These are phyloP conservation scores for Temnothorax longispinosus DNA, from an alignment of 1,140 invertebrate genomes.

Conservation along the genomic window DNA sequence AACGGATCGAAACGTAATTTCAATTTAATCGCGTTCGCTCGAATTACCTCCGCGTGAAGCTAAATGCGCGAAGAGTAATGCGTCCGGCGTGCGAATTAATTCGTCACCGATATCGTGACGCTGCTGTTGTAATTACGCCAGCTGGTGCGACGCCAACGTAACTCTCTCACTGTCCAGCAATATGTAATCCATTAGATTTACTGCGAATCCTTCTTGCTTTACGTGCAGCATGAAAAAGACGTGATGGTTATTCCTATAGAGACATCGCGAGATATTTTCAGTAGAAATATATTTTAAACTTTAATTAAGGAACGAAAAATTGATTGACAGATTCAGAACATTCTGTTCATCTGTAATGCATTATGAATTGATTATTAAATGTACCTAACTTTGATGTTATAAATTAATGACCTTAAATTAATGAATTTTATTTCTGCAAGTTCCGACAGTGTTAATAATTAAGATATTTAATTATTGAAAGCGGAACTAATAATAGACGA, in stretches of 20 bases:
- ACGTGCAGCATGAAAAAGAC: not conserved
- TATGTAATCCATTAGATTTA: constrained; percentile 8
- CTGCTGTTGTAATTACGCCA: constrained; percentile 54
- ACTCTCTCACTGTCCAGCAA: constrained; percentile 9
- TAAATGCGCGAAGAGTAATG: constrained; percentile 63
- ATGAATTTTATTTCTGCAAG: not conserved
- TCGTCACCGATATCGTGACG: constrained; percentile 17
- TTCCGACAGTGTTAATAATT: not conserved
- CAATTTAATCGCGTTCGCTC: constrained; percentile 64
- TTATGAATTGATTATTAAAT: not conserved
- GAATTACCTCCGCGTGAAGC: constrained; percentile 9
- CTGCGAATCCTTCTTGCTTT: constrained; percentile 2
- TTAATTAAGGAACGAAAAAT: not conserved
- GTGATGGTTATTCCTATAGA: not conserved
- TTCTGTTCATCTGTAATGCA: not conserved
- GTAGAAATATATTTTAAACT: not conserved
- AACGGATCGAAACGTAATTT: constrained; percentile 56
- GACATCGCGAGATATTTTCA: not conserved
- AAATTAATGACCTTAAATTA: not conserved
- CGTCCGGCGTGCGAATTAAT: constrained; percentile 66
- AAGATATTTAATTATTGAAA: not conserved
- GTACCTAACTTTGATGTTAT: not conserved
- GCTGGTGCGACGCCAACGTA: constrained; percentile 13
- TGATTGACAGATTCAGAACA: not conserved
- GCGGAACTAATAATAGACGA: not conserved